phyloP scores from a whole-genome alignment of 1,140 invertebrate genomes.

The Scaptomyza graminum region DNA sequence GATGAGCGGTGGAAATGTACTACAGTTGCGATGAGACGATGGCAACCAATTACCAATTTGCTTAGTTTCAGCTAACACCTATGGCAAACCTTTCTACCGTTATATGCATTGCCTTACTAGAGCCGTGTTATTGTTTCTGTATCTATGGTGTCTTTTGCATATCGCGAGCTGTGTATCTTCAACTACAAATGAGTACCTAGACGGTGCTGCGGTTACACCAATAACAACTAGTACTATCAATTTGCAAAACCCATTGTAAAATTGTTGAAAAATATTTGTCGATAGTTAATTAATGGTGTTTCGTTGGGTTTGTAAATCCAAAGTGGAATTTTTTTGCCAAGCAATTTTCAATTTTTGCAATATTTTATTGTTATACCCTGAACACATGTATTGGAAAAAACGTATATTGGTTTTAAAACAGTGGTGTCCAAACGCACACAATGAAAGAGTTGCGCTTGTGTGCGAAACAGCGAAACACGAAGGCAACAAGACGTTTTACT shows the following conservation, averaged over 20 bases:
- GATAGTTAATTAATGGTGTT: conserved; percentile 54
- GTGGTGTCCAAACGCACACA: no score
- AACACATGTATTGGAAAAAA: no score
- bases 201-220: conserved; percentile 44
- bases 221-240: conserved; percentile 41
- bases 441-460: no score
- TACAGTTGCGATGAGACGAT: conserved; percentile 21
- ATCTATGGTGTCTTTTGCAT: conserved; percentile 74
- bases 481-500: no score
- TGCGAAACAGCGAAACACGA: no score
- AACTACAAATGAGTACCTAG: conserved; percentile 78
- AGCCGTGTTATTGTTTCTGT: conserved; percentile 27
- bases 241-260: conserved; percentile 77
- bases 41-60: conserved; percentile 36
- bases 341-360: conserved; percentile 24
- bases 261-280: conserved; percentile 52
- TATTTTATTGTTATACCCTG: conserved; percentile 3
- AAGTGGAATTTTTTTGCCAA: conserved; percentile 62
- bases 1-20: conserved; percentile 8
- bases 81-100: no score
- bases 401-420: no score
- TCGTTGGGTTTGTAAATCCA: conserved; percentile 53
- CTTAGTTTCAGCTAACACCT: conserved; percentile 15
- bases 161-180: conserved; percentile 75
- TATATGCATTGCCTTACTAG: conserved; percentile 54